Base-by-base conservation (phyloP, 2,113 vertebrate genomes). In the Scolopax mira region DNA sequence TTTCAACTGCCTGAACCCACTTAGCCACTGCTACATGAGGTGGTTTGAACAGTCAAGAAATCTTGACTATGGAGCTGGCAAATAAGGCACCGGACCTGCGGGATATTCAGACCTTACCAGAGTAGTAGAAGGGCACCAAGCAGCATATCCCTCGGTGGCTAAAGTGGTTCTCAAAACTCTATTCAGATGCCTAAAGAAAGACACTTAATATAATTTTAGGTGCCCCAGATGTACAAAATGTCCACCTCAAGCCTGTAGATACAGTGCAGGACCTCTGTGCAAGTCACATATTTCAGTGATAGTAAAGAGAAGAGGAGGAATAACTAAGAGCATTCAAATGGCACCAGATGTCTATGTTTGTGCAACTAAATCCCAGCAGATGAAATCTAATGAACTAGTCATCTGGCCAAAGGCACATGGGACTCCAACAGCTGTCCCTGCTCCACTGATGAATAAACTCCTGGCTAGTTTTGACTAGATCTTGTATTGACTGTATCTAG, bases 341-440 rank as follows among this genome's bases (percentile, higher is more conserved):
- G 61, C 61, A 93, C 83, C 94, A 96, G 93, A 79, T 94, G 94
- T 90, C 80, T 95, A 1, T 93, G 73, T 93, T 86, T 92, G 75
- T 86, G 54, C 44, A 93, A 37, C 42, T 70, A 87, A 92, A 85
- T 79, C 91, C 89, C 93, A 89, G 80, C 57, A 93, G 80, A 46
- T 75, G 61, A 93, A 94, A 69, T 67, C 79, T 92, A 91, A 94
- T 81, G 80, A 93, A 86, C 48, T 33, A 94, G 86, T 95, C 86
- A 90, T 92, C 85, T 90, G 65, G 79, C 65, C 89, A 79, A 81
- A 87, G 39, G 80, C 80, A 79, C 7, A 1, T 41, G 73, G 84
- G 77, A 89, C 27, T 58, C 44, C 41, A 72, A 69, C 93, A 95
- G 65, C 86, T 91, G 61, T 85, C 77, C 41, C 11, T 2, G 0